A percentile compares a stretch with the other conserved stretches of the same genome.
phyloP scores from a whole-genome alignment of 1,140 invertebrate species.

The Lepidurus couesii region DNA sequence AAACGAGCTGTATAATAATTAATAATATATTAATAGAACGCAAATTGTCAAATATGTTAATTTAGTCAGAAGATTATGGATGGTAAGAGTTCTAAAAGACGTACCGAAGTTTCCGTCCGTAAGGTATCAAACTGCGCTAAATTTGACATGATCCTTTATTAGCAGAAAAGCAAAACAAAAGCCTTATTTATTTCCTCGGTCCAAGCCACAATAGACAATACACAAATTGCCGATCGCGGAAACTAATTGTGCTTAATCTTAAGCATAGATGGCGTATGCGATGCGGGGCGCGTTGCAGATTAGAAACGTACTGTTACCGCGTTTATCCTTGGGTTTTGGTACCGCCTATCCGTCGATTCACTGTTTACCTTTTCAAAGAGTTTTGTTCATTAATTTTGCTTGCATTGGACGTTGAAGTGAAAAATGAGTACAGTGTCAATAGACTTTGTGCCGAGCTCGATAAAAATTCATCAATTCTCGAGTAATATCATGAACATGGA shows the following conservation, averaged over 20 bases:
- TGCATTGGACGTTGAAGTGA: not conserved
- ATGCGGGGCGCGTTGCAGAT: too few relatives aligned
- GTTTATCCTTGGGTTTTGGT: too few relatives aligned
- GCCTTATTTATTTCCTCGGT: not conserved
- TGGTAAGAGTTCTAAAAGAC: not conserved
- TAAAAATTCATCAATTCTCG: not conserved
- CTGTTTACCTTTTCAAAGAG: not conserved
- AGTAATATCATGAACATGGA: slow-evolving; percentile 4
- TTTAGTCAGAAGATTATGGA: not conserved
- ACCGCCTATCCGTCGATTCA: too few relatives aligned
- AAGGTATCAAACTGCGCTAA: not conserved
- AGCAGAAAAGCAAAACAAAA: too few relatives aligned
- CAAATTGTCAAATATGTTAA: not conserved
- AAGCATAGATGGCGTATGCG: too few relatives aligned
- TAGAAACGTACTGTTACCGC: too few relatives aligned
- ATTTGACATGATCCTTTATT: not conserved
- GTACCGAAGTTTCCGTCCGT: not conserved
- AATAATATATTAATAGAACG: not conserved
- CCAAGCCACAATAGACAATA: not conserved
- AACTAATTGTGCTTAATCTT: not conserved
- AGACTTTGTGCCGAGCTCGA: not conserved
- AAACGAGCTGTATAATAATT: not conserved
- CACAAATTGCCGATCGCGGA: not conserved
- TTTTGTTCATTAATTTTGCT: not conserved
- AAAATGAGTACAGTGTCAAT: not conserved